Percentiles rank a stretch among this genome's conserved stretches.
Conservation (phyloP, 2,888 invertebrate genomes). For the Sinotaia quadrata region DNA sequence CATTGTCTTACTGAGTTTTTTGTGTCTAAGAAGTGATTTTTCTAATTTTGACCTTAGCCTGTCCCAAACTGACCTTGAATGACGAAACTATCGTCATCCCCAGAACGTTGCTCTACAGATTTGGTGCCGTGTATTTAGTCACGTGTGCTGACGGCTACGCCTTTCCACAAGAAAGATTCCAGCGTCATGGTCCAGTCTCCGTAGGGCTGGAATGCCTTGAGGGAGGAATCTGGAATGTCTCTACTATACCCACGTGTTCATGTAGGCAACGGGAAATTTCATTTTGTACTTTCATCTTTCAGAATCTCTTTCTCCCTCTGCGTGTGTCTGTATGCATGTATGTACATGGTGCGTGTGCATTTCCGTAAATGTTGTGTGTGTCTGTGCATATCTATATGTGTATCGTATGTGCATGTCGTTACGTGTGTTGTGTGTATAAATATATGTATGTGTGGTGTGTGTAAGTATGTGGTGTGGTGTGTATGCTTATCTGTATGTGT, state of each 20-base stretch:
- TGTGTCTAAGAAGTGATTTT: neutral
- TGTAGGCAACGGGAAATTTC: constrained; percentile 17
- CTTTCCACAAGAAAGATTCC: constrained; percentile 30
- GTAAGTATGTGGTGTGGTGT: no score
- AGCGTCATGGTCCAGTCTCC: neutral
- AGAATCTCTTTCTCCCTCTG: no score
- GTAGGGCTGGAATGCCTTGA: constrained; percentile 44
- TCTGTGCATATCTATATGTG: no score
- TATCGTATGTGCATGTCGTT: no score
- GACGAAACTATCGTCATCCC: constrained; percentile 22
- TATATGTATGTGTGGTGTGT: no score
- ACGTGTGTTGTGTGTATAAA: no score
- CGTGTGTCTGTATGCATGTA: no score
- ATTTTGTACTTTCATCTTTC: no score
- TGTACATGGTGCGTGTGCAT: no score
- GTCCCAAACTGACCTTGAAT: constrained; percentile 47
- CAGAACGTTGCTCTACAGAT: constrained; percentile 31
- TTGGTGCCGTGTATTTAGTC: constrained; percentile 39
- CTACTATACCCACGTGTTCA: constrained; percentile 38
- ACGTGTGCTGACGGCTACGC: constrained; percentile 47
- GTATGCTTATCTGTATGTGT: no score
- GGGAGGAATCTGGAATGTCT: constrained; percentile 51
- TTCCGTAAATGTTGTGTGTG: no score
- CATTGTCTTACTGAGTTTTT: no score
- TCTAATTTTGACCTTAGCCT: constrained; percentile 41